Evolutionary conservation across 2,113 vertebrate genomes (phyloP), one percentile per base, ranked within the genome.

Genomic region (Serilophus lunatus): DNA sequence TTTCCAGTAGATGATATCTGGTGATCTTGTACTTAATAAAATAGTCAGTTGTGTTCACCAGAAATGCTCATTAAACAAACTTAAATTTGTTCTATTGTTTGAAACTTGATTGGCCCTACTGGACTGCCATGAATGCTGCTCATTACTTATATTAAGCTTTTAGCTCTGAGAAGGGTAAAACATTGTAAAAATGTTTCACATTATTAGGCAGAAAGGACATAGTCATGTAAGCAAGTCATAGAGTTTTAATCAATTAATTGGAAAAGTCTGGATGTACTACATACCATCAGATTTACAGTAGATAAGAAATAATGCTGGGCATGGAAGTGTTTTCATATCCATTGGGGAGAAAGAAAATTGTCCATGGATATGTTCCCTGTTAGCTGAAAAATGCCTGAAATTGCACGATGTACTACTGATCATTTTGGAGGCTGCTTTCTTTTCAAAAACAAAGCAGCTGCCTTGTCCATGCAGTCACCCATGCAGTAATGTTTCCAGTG

Each of bases 111-210:
- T 79, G 49, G 86, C 53, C 33, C 45, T 6, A 22, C 42, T 86
- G 61, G 82, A 91, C 92, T 82, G 76, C 96, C 95, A 97, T 96
- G 66, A 95, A 97, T 96, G 71, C 29, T 82, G 36, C 68, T 94
- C 88, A 89, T 95, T 97, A 96, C 57, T 87, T 59, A 87, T 72
- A 94, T 96, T 82, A 96, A 97, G 80, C 60, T 80, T 93, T 88
- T 65, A 91, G 77, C 81, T 95, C 93, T 90, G 72, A 78, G 60
- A 95, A 87, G 86, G 84, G 40, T 26, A 90, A 54, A 85, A 56
- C n/a, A 44, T 75, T 59, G 44, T 86, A 72, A 95, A 95, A 95
- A 75, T 85, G 40, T 88, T 96, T 95, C 60, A 61, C 69, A 5
- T 81, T 93, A 74, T 81, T 89, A 91, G 47, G 60, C 51, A 65